Evolutionary conservation across 2,888 invertebrate genomes (phyloP), one percentile per base, ranked within the genome.

Genomic region (Rhamphomyia laevipes): DNA sequence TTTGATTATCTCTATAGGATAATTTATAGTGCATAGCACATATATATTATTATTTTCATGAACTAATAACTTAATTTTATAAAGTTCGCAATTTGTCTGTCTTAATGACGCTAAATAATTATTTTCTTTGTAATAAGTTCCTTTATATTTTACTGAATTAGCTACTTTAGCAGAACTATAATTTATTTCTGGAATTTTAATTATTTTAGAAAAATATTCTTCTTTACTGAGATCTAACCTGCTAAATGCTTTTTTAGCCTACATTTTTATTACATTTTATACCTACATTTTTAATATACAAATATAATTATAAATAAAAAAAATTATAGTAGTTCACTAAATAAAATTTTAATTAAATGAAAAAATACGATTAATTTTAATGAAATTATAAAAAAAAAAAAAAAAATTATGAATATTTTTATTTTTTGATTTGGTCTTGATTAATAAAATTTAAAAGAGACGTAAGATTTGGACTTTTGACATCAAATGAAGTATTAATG

Each of bases 211-310:
- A 43, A 44, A 51, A 16, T 23, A 21, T 21, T 21, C 21, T 5
- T 4, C 23, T 18, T 17, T 18, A 7, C 11, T 12, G 3, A 33
- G 6, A 33, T 45, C 35, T 33, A n/a, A 13, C 12, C 16, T 18
- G 15, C 18, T n/a, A 13, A 45, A 33, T 2, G 45, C 37, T 13
- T 43, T n/a, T n/a, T n/a, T n/a, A n/a, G n/a, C n/a, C n/a, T n/a
- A n/a, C n/a, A n/a, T n/a, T n/a, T n/a, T n/a, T n/a, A n/a, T n/a
- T n/a, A n/a, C n/a, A n/a, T n/a, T n/a, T n/a, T n/a, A n/a, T n/a
- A n/a, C n/a, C n/a, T 38, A 49, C 45, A 49, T 49, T 27, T 3
- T 15, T 51, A 78, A 72, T 47, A 41, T 16, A 21, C 21, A 42
- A n/a, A 42, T 41, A 37, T n/a, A n/a, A n/a, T n/a, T n/a, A n/a